Evolutionary conservation across 2,888 invertebrate genomes (phyloP), one percentile per base, ranked within the genome.

Genomic region (Hydroisotoma schaefferi): DNA sequence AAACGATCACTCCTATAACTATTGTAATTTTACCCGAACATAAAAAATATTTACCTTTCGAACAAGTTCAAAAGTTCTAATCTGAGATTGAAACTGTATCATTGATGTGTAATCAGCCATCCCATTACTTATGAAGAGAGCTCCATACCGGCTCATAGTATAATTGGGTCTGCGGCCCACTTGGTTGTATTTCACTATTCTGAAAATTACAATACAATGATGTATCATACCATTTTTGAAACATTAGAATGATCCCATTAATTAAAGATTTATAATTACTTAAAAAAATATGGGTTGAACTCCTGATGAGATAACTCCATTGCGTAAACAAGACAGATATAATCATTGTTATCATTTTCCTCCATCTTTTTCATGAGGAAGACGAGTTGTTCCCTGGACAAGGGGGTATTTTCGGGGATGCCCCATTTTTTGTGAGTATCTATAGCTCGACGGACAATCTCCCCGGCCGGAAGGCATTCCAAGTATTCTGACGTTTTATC

Each of bases 61-160:
- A 29, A 69, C 57, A 23, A 61, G 47, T 25, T 69, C 65, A 27
- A 57, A 71, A 8, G 67, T 61, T 18, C 65, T 60, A 63, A 69
- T 71, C 48, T 71, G 67, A 2, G 60, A 63, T 23, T 69, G 67
- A 52, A 69, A 68, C 29, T 67, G 55, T n/a, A 67, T 37, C 43
- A 64, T 59, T 18, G 63, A 63, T 20, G 62, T 63, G 48, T 59
- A 68, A 38, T 68, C 59, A 0, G 68, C 68, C 38, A 63, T 59
- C 6, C 68, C 69, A 48, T 68, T 60, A 33, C 43, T 54, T 43
- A 71, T 60, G 3, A 88, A 87, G n/a, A 89, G 86, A 0, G 92
- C 88, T 1, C 93, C 94, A 74, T 85, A 84, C 2, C 83, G 79
- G 69, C 92, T 90, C 70, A 94, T 86, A 0, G 92, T 93, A 73